phyloP scores from a whole-genome alignment of 2,797 vertebrate species.

The Loris lydekkerianus region DNA sequence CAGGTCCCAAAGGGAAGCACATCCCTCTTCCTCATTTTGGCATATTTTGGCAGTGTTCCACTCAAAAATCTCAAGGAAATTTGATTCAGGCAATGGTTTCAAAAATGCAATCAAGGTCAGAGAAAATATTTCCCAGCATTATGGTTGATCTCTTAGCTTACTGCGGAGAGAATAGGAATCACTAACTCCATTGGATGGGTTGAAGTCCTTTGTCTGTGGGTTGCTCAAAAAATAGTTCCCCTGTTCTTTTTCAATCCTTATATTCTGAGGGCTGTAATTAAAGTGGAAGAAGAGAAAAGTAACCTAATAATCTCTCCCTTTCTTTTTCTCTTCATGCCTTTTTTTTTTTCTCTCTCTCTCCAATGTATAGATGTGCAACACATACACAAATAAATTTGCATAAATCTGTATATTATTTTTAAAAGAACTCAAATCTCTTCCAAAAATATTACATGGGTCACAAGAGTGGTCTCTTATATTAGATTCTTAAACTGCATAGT shows the following conservation, averaged over 20 bases:
- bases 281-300: not conserved
- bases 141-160: conserved; percentile 26
- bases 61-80: conserved; percentile 61
- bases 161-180: conserved; percentile 2
- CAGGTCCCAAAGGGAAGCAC: not conserved
- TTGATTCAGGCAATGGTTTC: conserved; percentile 43
- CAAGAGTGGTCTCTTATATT: not conserved
- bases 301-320: not conserved
- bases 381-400: not conserved
- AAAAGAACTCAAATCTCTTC: not conserved
- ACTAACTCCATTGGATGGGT: conserved; percentile 21
- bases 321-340: not conserved
- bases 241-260: not conserved
- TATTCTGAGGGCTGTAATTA: not conserved
- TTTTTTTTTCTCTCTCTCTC: not conserved
- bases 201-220: conserved; percentile 39
- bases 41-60: conserved; percentile 34
- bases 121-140: conserved; percentile 59
- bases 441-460: conserved; percentile 14
- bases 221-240: not conserved
- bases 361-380: not conserved
- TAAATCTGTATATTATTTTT: not conserved
- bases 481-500: conserved; percentile 16
- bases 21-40: not conserved
- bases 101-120: conserved; percentile 49